A percentile compares a stretch with the other conserved stretches of the same genome.
phyloP scores from a whole-genome alignment of 92 coral and sea anemone genomes.

The Diadumene lineata region DNA sequence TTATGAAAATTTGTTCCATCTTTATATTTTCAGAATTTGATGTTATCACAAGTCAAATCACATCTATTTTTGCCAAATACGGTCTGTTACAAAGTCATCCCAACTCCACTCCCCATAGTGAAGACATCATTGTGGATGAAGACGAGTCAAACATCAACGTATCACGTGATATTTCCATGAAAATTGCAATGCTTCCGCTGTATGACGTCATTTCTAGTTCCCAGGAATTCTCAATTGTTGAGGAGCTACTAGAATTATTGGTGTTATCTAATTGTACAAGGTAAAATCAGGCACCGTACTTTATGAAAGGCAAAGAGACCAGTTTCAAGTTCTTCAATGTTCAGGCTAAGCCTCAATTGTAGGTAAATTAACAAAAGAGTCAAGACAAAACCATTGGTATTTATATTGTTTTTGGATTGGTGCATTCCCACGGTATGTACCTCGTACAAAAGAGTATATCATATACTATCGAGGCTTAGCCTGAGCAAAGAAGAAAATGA shows the following conservation, averaged over 20 bases:
- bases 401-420: too few relatives aligned
- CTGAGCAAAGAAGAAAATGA: too few relatives aligned
- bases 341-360: too few relatives aligned
- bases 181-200: slow-evolving; percentile 22
- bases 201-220: slow-evolving; percentile 34
- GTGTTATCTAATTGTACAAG: slow-evolving; percentile 3
- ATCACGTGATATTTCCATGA: slow-evolving; percentile 24
- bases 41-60: not conserved
- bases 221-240: slow-evolving; percentile 45
- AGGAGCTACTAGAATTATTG: slow-evolving; percentile 9
- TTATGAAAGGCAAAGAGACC: too few relatives aligned
- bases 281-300: slow-evolving; percentile 8
- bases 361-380: too few relatives aligned
- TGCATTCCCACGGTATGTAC: too few relatives aligned
- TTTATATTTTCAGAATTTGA: slow-evolving; percentile 11
- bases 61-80: not conserved
- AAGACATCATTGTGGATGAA: slow-evolving; percentile 9
- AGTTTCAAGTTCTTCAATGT: too few relatives aligned
- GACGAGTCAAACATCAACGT: not conserved
- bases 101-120: slow-evolving; percentile 10
- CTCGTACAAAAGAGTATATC: too few relatives aligned
- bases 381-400: too few relatives aligned
- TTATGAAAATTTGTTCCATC: not conserved
- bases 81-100: slow-evolving; percentile 4
- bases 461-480: too few relatives aligned